Evolutionary conservation across 2,797 vertebrate species (phyloP), one percentile per base, ranked within the genome.

Genomic region (Enteromius viviparus): DNA sequence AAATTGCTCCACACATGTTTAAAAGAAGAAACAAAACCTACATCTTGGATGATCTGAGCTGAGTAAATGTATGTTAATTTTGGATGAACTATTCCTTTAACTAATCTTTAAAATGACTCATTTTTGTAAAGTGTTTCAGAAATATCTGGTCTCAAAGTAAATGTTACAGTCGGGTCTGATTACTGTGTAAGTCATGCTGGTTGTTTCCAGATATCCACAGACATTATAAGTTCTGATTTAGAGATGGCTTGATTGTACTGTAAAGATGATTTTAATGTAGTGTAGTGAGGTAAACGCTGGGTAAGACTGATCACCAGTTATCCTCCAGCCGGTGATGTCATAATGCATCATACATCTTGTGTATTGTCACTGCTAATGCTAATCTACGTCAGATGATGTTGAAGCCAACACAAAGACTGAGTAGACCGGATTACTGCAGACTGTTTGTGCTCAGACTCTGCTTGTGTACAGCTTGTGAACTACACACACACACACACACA

Each of bases 371-470:
- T 32, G 26, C 68, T n/a, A 29, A 10, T 47, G 40, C 64, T 55
- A 37, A 23, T 26, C 14, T 62, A 70, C 26, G 55, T 49, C 76
- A 78, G 4, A 37, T 40, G 4, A 45, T 32, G 12, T 62, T 62
- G 62, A 72, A 49, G 47, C 19, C 53, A n/a, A 6, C 29, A 72
- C 12, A 70, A 70, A 60, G 66, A 58, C 53, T 42, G 72, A 23
- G n/a, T 32, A 21, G 23, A 32, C n/a, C 3, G 3, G 42, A 71
- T 58, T n/a, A 55, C 11, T 42, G 66, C 19, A 80, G 15, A 62
- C 55, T 62, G 6, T 71, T 71, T 62, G 51, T 71, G 53, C n/a
- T 17, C n/a, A 17, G 60, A n/a, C 15, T 14, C 37, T 64, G 62
- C 29, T 58, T 58, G 14, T 53, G 34, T 58, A 6, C 6, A 58